These are phyloP conservation scores for Eidolon dupreanum DNA, from an alignment of 2,797 vertebrate genomes.

Conservation along the genomic window DNA sequence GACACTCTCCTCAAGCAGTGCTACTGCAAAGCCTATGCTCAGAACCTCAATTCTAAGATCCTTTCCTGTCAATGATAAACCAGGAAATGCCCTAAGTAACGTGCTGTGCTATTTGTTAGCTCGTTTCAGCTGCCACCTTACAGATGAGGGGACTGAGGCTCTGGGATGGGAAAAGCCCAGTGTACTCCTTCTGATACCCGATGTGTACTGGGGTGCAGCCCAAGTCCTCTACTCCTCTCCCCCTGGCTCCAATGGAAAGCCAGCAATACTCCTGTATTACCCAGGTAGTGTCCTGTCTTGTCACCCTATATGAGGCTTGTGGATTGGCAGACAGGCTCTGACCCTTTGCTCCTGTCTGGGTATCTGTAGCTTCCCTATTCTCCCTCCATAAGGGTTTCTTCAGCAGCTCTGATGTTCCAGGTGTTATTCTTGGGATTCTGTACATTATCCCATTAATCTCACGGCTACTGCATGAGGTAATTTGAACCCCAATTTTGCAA, in stretches of 20 bases:
- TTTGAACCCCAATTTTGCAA: neutral
- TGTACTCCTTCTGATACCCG: neutral
- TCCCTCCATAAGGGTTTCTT: neutral
- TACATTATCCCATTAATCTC: neutral
- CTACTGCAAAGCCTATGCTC: neutral
- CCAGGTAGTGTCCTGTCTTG: neutral
- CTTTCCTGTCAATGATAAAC: neutral
- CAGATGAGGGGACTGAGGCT: neutral
- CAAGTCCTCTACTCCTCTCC: neutral
- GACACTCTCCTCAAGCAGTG: neutral
- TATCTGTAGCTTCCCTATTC: neutral
- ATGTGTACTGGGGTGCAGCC: neutral
- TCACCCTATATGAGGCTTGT: neutral
- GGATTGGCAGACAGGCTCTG: neutral
- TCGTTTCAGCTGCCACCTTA: slow-evolving; percentile 3
- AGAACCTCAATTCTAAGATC: neutral
- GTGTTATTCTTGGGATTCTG: neutral
- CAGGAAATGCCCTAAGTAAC: neutral
- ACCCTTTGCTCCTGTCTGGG: neutral
- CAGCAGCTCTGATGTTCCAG: neutral
- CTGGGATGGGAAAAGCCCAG: neutral
- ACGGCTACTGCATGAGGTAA: neutral
- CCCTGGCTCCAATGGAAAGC: neutral
- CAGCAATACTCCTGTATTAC: neutral
- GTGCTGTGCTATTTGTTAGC: neutral